phyloP scores from a whole-genome alignment of 2,888 invertebrate genomes.

The Athalia rosae region DNA sequence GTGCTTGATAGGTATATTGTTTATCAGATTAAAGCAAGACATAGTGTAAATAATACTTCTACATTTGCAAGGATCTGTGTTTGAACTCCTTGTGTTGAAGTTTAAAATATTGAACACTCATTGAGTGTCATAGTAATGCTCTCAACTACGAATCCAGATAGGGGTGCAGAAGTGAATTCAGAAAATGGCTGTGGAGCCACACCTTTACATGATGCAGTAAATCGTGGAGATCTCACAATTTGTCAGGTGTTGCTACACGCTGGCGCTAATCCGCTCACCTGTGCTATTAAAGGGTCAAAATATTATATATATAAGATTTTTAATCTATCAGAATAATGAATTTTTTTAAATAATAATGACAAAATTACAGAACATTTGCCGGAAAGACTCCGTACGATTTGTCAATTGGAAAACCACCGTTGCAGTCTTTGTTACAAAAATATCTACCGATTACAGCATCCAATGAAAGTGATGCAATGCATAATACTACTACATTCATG shows the following conservation, averaged over 20 bases:
- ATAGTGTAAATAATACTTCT: neutral
- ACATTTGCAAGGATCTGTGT: neutral
- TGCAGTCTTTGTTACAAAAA: conserved; percentile 64
- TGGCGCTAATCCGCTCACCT: conserved; percentile 77
- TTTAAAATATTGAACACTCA: neutral
- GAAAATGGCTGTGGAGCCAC: conserved; percentile 78
- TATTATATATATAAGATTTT: conserved; percentile 13
- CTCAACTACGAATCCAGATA: conserved; percentile 67
- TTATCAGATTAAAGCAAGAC: conserved; percentile 9
- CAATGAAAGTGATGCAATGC: conserved; percentile 66
- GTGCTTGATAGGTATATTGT: conserved; percentile 75
- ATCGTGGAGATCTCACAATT: conserved; percentile 75
- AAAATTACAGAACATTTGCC: conserved; percentile 64
- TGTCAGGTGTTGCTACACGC: conserved; percentile 75
- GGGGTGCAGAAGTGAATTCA: conserved; percentile 77
- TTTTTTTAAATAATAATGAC: neutral
- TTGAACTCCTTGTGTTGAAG: neutral
- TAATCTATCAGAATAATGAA: neutral
- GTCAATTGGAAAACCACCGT: conserved; percentile 61
- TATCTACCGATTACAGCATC: conserved; percentile 61
- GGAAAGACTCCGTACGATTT: conserved; percentile 70
- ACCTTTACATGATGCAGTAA: conserved; percentile 79
- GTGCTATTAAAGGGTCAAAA: conserved; percentile 74
- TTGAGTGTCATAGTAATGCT: neutral
- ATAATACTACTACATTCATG: conserved; percentile 61